These are phyloP conservation scores for Patiria miniata DNA, from an alignment of 35 echinoderm and acorn worm species.

Conservation along the genomic window DNA sequence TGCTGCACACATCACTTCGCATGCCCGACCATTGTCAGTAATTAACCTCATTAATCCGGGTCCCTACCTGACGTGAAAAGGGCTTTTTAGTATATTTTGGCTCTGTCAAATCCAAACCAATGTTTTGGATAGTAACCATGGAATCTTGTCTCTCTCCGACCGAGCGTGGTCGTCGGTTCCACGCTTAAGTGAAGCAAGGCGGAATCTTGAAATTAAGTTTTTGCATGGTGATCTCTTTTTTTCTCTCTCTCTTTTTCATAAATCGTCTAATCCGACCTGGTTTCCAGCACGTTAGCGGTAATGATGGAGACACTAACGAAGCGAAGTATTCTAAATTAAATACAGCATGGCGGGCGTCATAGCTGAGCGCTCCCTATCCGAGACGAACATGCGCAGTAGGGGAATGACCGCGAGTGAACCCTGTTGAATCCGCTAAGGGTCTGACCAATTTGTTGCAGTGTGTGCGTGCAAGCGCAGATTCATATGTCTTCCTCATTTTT, in stretches of 20 bases:
- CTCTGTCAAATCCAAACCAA: background rate
- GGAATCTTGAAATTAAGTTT: constrained; percentile 30
- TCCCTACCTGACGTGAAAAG: background rate
- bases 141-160: background rate
- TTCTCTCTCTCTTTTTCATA: too few relatives aligned
- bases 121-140: constrained; percentile 13
- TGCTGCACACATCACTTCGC: background rate
- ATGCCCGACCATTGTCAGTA: constrained; percentile 11
- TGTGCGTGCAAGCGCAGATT: background rate
- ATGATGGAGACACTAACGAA: constrained; percentile 16
- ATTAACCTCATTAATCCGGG: background rate
- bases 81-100: background rate
- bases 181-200: constrained; percentile 29
- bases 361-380: background rate
- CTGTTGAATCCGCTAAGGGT: background rate
- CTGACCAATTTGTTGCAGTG: constrained; percentile 18
- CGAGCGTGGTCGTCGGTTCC: constrained; percentile 6
- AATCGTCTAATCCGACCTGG: constrained; percentile 1
- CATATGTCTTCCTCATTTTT: background rate
- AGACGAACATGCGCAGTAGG: constrained; percentile 9
- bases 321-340: constrained; percentile 4
- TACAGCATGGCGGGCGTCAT: constrained; percentile 16
- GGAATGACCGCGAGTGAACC: constrained; percentile 23
- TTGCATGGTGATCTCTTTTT: constrained; percentile 1
- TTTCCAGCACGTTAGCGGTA: constrained; percentile 20